These are phyloP conservation scores for Oxyura jamaicensis DNA, from an alignment of 2,113 vertebrate genomes.

Conservation along the genomic window DNA sequence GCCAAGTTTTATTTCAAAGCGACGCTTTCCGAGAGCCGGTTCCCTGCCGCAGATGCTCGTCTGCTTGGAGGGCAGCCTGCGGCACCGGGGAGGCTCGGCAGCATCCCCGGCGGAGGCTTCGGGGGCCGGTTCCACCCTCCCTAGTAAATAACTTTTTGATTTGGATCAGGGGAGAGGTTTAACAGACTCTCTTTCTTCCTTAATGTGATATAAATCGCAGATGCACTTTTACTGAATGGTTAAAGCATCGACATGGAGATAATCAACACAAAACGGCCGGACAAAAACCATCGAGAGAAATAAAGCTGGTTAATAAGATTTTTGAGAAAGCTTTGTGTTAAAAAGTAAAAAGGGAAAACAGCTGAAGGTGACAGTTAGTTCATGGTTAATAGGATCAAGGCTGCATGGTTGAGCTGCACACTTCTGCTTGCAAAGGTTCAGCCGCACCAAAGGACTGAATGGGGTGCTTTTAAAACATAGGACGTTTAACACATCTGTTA, in stretches of 20 bases:
- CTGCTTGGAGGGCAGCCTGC: neutral
- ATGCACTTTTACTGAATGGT: constrained; percentile 91
- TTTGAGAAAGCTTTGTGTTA: constrained; percentile 88
- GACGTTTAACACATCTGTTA: constrained; percentile 99
- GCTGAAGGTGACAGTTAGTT: constrained; percentile 99
- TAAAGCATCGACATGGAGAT: constrained; percentile 91
- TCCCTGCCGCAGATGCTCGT: neutral
- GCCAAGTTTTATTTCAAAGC: neutral
- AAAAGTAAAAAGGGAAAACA: constrained; percentile 88
- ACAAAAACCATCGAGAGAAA: constrained; percentile 93
- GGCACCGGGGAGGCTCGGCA: constrained; percentile 1
- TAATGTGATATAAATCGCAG: constrained; percentile 93
- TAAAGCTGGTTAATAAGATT: constrained; percentile 92
- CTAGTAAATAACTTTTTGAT: constrained; percentile 82
- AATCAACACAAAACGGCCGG: constrained; percentile 77
- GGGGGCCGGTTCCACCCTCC: constrained; percentile 31
- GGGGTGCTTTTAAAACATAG: constrained; percentile 77
- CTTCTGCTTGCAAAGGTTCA: constrained; percentile 85
- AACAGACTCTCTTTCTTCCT: constrained; percentile 75
- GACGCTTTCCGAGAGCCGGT: neutral
- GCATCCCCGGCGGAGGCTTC: neutral
- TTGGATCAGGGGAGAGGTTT: constrained; percentile 81
- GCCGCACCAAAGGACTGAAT: constrained; percentile 82
- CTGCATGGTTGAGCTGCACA: constrained; percentile 86
- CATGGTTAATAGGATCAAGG: constrained; percentile 98